Conservation (phyloP, 1,140 invertebrate species). For the Drosophila quadrilineata region DNA sequence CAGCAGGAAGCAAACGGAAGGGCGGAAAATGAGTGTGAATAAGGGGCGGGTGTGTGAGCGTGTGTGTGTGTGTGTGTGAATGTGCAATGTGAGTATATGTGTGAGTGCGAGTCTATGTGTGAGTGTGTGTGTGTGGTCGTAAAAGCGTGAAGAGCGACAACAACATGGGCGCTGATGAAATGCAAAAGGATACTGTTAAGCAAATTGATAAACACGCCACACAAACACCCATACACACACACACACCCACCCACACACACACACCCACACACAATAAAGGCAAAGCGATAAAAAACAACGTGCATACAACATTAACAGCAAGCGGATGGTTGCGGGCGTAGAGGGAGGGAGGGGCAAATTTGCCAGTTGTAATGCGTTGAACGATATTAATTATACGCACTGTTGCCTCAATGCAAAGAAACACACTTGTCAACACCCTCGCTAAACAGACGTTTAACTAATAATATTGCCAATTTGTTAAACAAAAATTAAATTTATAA, state of each 20-base stretch:
- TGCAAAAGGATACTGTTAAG: slow-evolving; percentile 22
- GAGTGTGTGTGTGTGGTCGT: slow-evolving; percentile 22
- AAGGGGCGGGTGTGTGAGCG: slow-evolving; percentile 10
- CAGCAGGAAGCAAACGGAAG: slow-evolving; percentile 25
- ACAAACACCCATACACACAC: slow-evolving; percentile 3
- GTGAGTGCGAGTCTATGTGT: slow-evolving; percentile 3
- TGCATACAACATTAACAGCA: slow-evolving; percentile 9
- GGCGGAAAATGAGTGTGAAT: slow-evolving; percentile 7
- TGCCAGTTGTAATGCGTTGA: slow-evolving; percentile 43
- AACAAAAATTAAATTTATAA: not conserved
- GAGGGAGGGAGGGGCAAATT: no score
- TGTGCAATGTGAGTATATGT: slow-evolving; percentile 11
- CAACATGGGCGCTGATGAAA: slow-evolving; percentile 23
- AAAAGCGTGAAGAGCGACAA: slow-evolving; percentile 19
- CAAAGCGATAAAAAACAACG: slow-evolving; percentile 5
- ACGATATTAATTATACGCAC: slow-evolving; percentile 69
- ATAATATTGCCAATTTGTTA: no score
- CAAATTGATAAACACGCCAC: slow-evolving; percentile 59
- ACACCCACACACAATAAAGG: not conserved
- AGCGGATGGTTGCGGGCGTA: no score
- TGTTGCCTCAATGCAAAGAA: slow-evolving; percentile 24
- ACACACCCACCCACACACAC: slow-evolving; percentile 21
- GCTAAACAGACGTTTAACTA: no score
- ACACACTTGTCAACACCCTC: slow-evolving; percentile 1
- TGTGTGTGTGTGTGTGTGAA: slow-evolving; percentile 8